Percentiles rank a stretch among this genome's conserved stretches.
Evolutionary conservation across 2,797 vertebrate species (phyloP).

Genomic region (Neomorphus geoffroyi): DNA sequence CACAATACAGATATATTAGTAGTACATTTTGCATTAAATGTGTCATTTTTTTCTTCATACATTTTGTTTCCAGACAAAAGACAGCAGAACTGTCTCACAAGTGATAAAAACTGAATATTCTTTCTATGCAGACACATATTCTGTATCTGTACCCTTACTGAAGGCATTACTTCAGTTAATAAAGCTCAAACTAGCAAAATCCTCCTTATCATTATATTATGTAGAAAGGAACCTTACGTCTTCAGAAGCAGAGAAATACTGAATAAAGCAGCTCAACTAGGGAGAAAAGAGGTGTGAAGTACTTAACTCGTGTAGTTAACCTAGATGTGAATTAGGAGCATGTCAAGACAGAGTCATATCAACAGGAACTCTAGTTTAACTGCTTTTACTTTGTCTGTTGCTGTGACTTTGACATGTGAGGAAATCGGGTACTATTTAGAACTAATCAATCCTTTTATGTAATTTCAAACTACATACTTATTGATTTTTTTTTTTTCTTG

Average conservation of each 20-base stretch:
- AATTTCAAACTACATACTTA: not conserved
- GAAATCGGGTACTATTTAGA: not conserved
- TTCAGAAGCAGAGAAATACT: not conserved
- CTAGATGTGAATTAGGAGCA: not conserved
- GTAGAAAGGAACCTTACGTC: not conserved
- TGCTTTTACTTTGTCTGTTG: not conserved
- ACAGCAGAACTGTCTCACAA: not conserved
- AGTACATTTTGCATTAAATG: not conserved
- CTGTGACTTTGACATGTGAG: not conserved
- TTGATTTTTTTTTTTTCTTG: not conserved
- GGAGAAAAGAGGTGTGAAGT: not conserved
- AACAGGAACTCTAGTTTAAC: not conserved
- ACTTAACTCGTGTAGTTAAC: not conserved
- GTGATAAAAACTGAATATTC: conserved; percentile 2
- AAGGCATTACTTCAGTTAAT: conserved; percentile 6
- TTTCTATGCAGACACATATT: not conserved
- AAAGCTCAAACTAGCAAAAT: conserved; percentile 11
- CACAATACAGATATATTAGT: not conserved
- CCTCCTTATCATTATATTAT: not conserved
- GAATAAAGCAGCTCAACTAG: not conserved
- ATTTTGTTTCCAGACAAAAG: conserved; percentile 36
- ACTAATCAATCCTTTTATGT: not conserved
- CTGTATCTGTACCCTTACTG: not conserved
- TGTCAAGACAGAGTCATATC: not conserved
- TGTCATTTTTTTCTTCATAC: not conserved